phyloP scores from a whole-genome alignment of 2,888 invertebrate genomes.

The Ferdinandea cuprea region DNA sequence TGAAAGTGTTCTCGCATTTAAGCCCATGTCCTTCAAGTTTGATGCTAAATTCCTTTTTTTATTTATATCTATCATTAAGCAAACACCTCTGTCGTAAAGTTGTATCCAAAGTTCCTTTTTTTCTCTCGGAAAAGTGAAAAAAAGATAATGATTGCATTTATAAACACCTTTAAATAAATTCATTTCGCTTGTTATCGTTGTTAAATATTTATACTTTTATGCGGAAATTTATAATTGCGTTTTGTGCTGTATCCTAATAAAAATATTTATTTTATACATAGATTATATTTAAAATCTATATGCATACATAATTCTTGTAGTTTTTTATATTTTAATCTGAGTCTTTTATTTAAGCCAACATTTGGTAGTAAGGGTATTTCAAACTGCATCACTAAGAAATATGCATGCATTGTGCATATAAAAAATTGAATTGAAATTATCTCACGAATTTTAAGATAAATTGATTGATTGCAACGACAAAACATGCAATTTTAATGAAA shows the following conservation, averaged over 20 bases:
- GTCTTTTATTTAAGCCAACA: not conserved
- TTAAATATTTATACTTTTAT: conserved; percentile 55
- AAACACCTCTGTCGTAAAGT: not conserved
- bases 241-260: conserved; percentile 26
- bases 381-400: not conserved
- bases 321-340: conserved; percentile 3
- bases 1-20: not conserved
- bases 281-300: not conserved
- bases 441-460: not conserved
- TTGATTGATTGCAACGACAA: not conserved
- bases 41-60: not conserved
- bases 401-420: too few relatives aligned
- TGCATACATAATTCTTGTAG: not conserved
- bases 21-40: not conserved
- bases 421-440: too few relatives aligned
- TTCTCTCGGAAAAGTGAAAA: conserved; percentile 14
- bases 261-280: conserved; percentile 29
- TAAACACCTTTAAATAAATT: conserved; percentile 5
- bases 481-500: too few relatives aligned
- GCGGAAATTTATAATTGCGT: conserved; percentile 26
- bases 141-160: conserved; percentile 31
- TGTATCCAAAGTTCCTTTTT: conserved; percentile 42
- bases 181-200: conserved; percentile 42
- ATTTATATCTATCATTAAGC: not conserved
- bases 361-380: not conserved